phyloP scores from a whole-genome alignment of 2,888 invertebrate genomes.

The Euzophera pinguis region DNA sequence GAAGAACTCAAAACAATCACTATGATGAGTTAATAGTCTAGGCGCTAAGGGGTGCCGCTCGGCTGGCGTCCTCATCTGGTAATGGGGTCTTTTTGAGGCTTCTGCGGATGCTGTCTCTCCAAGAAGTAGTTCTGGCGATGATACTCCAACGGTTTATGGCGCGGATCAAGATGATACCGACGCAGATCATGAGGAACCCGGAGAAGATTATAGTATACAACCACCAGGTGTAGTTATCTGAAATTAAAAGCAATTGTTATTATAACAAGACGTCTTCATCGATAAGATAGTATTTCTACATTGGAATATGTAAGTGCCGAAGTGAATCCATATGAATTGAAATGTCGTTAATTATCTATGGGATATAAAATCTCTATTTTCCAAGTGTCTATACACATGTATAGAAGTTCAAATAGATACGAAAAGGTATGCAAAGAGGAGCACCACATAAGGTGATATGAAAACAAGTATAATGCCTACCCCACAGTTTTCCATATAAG shows the following conservation, averaged over 20 bases:
- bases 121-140: slow-evolving; percentile 24
- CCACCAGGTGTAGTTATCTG: neutral
- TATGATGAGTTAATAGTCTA: neutral
- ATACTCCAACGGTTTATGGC: slow-evolving; percentile 49
- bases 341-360: too few species aligned
- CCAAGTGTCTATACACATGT: too few species aligned
- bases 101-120: slow-evolving; percentile 36
- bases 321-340: too few species aligned
- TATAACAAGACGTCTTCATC: too few species aligned
- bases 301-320: too few species aligned
- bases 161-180: neutral
- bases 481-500: too few species aligned
- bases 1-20: neutral
- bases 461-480: too few species aligned
- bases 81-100: neutral
- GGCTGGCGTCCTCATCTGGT: neutral
- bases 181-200: slow-evolving; percentile 33
- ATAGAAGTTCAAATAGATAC: too few species aligned
- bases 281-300: too few species aligned
- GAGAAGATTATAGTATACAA: slow-evolving; percentile 15
- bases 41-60: neutral
- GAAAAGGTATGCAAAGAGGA: too few species aligned
- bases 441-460: too few species aligned
- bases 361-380: too few species aligned
- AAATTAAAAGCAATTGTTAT: neutral